These are phyloP conservation scores for Pelecanoides urinatrix DNA, from an alignment of 2,113 vertebrate species.

Conservation along the genomic window DNA sequence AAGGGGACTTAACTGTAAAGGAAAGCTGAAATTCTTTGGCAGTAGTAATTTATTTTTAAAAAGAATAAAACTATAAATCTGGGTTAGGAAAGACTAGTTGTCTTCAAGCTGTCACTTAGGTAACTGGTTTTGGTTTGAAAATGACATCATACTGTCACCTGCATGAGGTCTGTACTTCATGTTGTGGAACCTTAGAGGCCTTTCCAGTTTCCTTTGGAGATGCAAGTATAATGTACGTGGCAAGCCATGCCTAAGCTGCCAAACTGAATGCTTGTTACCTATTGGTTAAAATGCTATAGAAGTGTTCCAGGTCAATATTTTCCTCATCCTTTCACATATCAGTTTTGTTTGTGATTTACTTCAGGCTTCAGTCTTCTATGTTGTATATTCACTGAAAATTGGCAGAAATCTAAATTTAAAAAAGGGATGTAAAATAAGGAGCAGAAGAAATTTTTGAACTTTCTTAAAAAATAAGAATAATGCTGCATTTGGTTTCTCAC, in stretches of 20 bases:
- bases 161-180: neutral
- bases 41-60: neutral
- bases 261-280: neutral
- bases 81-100: neutral
- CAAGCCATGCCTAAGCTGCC: neutral
- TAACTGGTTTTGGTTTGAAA: neutral
- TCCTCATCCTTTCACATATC: neutral
- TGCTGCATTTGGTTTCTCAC: fast-evolving
- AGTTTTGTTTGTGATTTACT: neutral
- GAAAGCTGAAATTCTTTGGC: neutral
- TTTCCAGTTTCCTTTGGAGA: neutral
- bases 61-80: neutral
- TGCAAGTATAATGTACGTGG: fast-evolving
- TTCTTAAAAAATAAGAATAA: neutral
- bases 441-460: neutral
- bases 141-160: fast-evolving
- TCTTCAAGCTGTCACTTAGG: neutral
- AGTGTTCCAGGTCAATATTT: neutral
- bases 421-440: neutral
- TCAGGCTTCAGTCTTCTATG: neutral
- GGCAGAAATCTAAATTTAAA: neutral
- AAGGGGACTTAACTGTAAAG: neutral
- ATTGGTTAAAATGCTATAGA: neutral
- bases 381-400: neutral
- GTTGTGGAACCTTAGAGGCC: too few species aligned